These are phyloP conservation scores for Spermophilus dauricus DNA, from an alignment of 2,113 vertebrate species.

Conservation along the genomic window DNA sequence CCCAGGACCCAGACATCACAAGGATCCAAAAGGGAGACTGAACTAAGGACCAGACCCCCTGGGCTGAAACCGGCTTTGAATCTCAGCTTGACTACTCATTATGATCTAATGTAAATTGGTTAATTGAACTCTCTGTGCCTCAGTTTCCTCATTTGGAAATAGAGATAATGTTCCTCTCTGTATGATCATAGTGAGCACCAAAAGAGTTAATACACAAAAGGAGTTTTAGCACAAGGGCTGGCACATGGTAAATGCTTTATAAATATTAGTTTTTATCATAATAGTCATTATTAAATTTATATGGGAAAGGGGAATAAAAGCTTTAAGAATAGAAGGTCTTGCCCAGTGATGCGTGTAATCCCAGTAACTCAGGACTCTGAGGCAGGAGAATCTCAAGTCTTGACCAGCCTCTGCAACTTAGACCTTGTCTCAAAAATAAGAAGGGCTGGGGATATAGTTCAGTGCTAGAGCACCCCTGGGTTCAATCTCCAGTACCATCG, in stretches of 20 bases:
- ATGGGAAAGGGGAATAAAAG: neutral
- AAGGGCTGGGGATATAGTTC: too few species aligned
- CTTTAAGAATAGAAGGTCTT: neutral
- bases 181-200: neutral
- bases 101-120: neutral
- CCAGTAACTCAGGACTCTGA: too few species aligned
- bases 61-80: neutral
- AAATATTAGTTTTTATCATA: neutral
- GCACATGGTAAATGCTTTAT: neutral
- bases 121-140: neutral
- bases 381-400: too few species aligned
- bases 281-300: neutral
- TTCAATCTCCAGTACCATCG: neutral
- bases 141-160: neutral
- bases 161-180: neutral
- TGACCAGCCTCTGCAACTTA: too few species aligned
- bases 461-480: too few species aligned
- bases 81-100: neutral
- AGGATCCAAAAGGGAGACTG: neutral
- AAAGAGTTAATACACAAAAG: neutral
- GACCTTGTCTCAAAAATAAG: too few species aligned
- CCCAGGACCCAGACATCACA: neutral
- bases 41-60: accelerated
- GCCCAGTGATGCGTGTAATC: too few species aligned
- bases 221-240: neutral